Evolutionary conservation across 2,888 invertebrate genomes (phyloP).

Genomic region (Rhingia campestris): DNA sequence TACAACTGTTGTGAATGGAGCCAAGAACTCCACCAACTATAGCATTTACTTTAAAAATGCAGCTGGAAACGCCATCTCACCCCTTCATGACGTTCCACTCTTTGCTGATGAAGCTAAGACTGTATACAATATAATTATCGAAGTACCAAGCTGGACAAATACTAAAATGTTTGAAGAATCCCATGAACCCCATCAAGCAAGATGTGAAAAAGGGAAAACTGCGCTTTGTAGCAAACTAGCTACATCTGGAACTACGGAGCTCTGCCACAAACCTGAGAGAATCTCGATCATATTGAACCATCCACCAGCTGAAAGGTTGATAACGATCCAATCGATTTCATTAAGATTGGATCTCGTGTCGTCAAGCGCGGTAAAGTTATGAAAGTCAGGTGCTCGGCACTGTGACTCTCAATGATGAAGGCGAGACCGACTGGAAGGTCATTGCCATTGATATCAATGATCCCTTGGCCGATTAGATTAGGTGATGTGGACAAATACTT

Average conservation of each 20-base stretch:
- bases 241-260: slow-evolving; percentile 99
- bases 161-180: slow-evolving; percentile 98
- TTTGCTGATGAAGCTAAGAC: slow-evolving; percentile 89
- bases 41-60: slow-evolving; percentile 92
- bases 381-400: slow-evolving; percentile 95
- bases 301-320: slow-evolving; percentile 96
- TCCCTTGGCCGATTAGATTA: slow-evolving; percentile 92
- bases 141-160: slow-evolving; percentile 99
- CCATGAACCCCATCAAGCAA: slow-evolving; percentile 98
- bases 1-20: slow-evolving; percentile 89
- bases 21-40: slow-evolving; percentile 91
- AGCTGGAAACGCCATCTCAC: slow-evolving; percentile 91
- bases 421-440: slow-evolving; percentile 99
- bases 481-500: slow-evolving; percentile 94
- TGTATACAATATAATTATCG: slow-evolving; percentile 97
- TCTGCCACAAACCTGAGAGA: slow-evolving; percentile 99
- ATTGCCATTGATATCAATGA: slow-evolving; percentile 96
- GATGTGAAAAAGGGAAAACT: slow-evolving; percentile 98
- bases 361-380: slow-evolving; percentile 91
- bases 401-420: slow-evolving; percentile 97
- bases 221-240: slow-evolving; percentile 98
- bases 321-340: slow-evolving; percentile 98
- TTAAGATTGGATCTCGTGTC: slow-evolving; percentile 94
- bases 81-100: slow-evolving; percentile 98
- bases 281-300: slow-evolving; percentile 94